Evolutionary conservation across 2,113 vertebrate genomes (phyloP), one percentile per base, ranked within the genome.

Genomic region (Chaetodon auriga): DNA sequence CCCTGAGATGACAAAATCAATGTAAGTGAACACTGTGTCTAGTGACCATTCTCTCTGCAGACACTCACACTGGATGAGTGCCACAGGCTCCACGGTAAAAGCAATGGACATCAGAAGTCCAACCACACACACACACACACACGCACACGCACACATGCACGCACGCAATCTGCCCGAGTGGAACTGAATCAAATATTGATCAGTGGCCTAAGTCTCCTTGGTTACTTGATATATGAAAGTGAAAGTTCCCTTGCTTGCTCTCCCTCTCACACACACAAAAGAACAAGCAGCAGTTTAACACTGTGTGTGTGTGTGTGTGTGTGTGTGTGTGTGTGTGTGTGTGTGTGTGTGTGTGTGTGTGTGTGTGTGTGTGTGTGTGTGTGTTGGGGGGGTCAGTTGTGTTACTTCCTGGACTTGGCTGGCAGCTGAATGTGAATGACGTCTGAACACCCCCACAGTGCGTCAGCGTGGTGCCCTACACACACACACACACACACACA

Each of bases 141-240:
- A 81, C 73, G 68, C 70, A 66, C 30, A 60, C 65, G 68, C 82
- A 66, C 41, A 66, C 66, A 55, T 23, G 51, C 57, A 72, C 41
- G 71, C 78, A 36, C 63, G 68, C 58, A 75, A 62, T 79, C 55
- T 66, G n/a, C 75, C 68, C 23, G n/a, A 83, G 81, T 88, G 88
- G 82, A 80, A 78, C 41, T 81, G 68, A 87, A 90, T 86, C 87
- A 93, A 87, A 90, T 87, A 90, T 85, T 87, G 88, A 92, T 89
- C 86, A 78, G 76, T 45, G 68, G 71, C 49, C 38, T 19, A 36
- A 48, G 83, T 81, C 89, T 88, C 77, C 77, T 80, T 91, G 83
- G 86, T 84, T 85, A 87, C 81, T 87, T 89, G 82, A 91, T 87
- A 84, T 83, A 89, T 92, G 83, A 81, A 85, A 92, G 91, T 85